Evolutionary conservation across 2,888 invertebrate genomes (phyloP), one percentile per base, ranked within the genome.

Genomic region (Lutraria lutraria): DNA sequence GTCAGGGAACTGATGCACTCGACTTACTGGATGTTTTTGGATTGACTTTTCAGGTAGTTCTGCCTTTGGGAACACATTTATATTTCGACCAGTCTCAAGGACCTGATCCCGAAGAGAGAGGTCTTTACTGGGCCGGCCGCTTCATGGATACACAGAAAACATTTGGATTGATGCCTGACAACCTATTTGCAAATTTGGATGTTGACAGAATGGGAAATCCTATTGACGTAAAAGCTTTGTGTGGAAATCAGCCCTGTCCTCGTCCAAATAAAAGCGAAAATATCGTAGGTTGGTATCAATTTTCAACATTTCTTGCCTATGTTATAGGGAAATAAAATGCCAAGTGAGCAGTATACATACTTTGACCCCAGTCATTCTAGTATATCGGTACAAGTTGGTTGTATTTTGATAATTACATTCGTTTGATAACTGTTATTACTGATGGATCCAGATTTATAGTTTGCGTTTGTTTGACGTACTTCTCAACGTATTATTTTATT

Each of bases 71-170:
- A 0, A 95, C 95, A 31, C 95, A 95, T 82, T 88, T 95, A 21
- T 96, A 95, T 88, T 94, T 96, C 82, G 95, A 96, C 87, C 95
- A 95, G 53, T 94, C 95, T 6, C 93, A 95, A 56, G 96, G 95
- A 86, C 95, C 95, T 0, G 95, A 96, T 85, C 95, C 96, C 0
- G 93, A 93, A 72, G 95, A 95, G 89, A 92, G 95, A 43, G 96
- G 96, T 0, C 88, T 95, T n/a, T 95, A 95, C 86, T 96, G 96
- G 96, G 96, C 96, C 0, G 90, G 96, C 0, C 91, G 96, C 21
- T 95, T 92, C 89, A 94, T 94, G 10, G 94, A 95, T 91, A 95
- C 95, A 3, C 85, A 92, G n/a, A 95, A 94, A 81, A 89, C 94
- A 0, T 96, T 95, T 87, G 90, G 93, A 21, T 94, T 95, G 81